A percentile compares a stretch with the other conserved stretches of the same genome.
These are phyloP conservation scores for Chrosomus eos DNA, from an alignment of 2,797 vertebrate species.

Conservation along the genomic window DNA sequence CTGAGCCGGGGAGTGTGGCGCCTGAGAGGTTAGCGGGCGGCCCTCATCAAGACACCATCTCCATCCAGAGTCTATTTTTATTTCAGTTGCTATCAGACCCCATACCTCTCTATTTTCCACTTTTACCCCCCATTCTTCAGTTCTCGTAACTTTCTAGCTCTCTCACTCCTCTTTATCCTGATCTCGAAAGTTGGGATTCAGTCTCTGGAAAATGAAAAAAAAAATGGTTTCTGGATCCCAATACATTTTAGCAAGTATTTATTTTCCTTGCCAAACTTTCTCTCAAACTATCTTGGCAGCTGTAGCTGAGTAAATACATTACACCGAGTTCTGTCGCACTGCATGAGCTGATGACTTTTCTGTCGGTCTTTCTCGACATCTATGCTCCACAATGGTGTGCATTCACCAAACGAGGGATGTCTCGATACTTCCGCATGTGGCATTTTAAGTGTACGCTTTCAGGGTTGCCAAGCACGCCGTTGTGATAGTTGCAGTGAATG, in stretches of 20 bases:
- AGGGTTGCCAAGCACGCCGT: slow-evolving; percentile 66
- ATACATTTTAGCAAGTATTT: slow-evolving; percentile 67
- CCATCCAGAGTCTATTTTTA: slow-evolving; percentile 83
- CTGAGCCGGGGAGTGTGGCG: slow-evolving; percentile 80
- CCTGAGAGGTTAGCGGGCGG: slow-evolving; percentile 81
- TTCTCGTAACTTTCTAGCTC: slow-evolving; percentile 48
- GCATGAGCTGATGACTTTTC: slow-evolving; percentile 46
- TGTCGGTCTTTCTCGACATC: slow-evolving; percentile 7
- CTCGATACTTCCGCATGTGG: slow-evolving; percentile 43
- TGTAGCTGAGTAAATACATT: slow-evolving; percentile 29
- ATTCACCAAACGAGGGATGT: slow-evolving; percentile 50
- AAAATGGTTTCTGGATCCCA: slow-evolving; percentile 69
- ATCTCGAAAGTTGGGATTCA: slow-evolving; percentile 63
- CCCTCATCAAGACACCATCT: slow-evolving; percentile 79
- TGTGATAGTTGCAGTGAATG: slow-evolving; percentile 50
- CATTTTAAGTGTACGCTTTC: slow-evolving; percentile 61
- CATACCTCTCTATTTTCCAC: slow-evolving; percentile 40
- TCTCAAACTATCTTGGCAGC: slow-evolving; percentile 68
- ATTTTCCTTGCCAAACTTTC: slow-evolving; percentile 72
- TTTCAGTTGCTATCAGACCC: slow-evolving; percentile 69
- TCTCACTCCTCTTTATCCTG: slow-evolving; percentile 62
- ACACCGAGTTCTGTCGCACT: slow-evolving; percentile 19
- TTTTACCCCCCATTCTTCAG: slow-evolving; percentile 15
- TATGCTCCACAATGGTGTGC: slow-evolving; percentile 16
- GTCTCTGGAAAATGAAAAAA: slow-evolving; percentile 45